phyloP scores from a whole-genome alignment of 2,888 invertebrate species.

The Euplagia quadripunctaria region DNA sequence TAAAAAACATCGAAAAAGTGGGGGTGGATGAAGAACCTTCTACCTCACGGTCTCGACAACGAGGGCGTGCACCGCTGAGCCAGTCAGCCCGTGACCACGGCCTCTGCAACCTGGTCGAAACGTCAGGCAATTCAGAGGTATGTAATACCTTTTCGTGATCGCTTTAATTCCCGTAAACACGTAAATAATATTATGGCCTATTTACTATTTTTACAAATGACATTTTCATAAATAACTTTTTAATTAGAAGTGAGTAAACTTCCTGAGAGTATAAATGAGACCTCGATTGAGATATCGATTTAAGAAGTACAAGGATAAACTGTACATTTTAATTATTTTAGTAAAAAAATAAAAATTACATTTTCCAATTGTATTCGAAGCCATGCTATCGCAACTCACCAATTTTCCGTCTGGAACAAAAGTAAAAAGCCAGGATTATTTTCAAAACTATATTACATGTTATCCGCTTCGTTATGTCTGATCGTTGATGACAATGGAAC shows the following conservation, averaged over 20 bases:
- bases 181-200: too few species aligned
- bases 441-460: conserved; percentile 37
- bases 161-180: too few species aligned
- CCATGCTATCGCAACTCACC: background rate
- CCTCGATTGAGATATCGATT: too few species aligned
- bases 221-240: background rate
- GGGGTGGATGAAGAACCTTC: too few species aligned
- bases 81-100: too few species aligned
- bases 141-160: too few species aligned
- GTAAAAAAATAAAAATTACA: background rate
- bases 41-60: too few species aligned
- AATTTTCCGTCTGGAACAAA: conserved; percentile 1
- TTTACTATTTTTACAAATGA: background rate
- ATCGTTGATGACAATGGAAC: conserved; percentile 62
- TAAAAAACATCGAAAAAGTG: too few species aligned
- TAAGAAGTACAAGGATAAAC: background rate
- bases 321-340: background rate
- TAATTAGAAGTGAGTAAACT: background rate
- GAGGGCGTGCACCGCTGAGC: too few species aligned
- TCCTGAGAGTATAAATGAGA: background rate
- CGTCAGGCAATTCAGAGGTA: too few species aligned
- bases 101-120: too few species aligned
- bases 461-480: conserved; percentile 41
- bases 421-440: conserved; percentile 17
- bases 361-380: background rate